Evolutionary conservation across 1,140 invertebrate species (phyloP), one percentile per base, ranked within the genome.

Genomic region (Agrypnia vestita): DNA sequence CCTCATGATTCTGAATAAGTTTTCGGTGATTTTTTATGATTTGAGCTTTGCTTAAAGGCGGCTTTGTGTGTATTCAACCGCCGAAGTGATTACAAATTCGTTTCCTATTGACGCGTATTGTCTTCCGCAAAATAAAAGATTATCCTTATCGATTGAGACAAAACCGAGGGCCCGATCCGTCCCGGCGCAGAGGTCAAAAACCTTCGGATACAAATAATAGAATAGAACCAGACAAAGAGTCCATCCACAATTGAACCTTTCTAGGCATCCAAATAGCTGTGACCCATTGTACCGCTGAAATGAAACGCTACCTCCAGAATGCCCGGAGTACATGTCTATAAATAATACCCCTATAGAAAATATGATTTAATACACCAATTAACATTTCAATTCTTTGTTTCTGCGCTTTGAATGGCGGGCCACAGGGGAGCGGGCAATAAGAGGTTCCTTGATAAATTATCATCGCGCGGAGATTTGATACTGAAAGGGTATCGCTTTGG

Each of bases 171-270:
- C 21, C 53, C 44, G 13, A 67, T 67, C 43, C 62, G 15, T 67
- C 35, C 35, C 10, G n/a, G 35, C 21, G 53, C 62, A n/a, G 11
- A 43, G 64, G 59, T 75, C 56, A 47, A 64, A 64, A 75, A 7
- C 67, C 53, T 19, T 15, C 15, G 49, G 46, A 49, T 17, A 64
- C 74, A 59, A 72, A 77, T 81, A 76, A 76, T 77, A 64, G 64
- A 25, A 47, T 15, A 51, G 53, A 10, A 11, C 17, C 80, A 61
- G 72, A 82, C 80, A 82, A 82, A 79, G 80, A 79, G 64, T 82
- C 76, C 77, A 73, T 76, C 77, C 51, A 79, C 72, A 82, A 82
- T 82, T 82, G 80, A 82, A 79, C 77, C 80, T 69, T 78, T 51
- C 21, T 35, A 53, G 76, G 64, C 56, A 69, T 76, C 64, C 56